phyloP scores from a whole-genome alignment of 1,140 invertebrate species.

The Parasteatoda tepidariorum region DNA sequence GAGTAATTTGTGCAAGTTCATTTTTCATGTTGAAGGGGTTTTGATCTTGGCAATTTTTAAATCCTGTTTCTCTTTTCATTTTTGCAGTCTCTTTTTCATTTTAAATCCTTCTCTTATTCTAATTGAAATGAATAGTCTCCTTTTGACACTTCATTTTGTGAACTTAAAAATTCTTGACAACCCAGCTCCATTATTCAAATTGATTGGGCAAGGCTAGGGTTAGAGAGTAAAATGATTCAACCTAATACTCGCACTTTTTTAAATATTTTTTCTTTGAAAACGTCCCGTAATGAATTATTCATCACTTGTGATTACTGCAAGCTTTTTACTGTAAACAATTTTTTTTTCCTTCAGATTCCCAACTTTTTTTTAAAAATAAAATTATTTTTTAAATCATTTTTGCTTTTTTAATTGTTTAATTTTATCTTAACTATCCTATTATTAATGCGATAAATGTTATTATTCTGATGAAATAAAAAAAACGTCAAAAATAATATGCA shows the following conservation, averaged over 20 bases:
- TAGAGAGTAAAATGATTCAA: not conserved
- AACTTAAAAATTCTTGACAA: not conserved
- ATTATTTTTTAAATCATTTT: too few relatives aligned
- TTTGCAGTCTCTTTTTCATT: not conserved
- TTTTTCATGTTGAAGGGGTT: conserved; percentile 30
- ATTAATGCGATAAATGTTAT: too few relatives aligned
- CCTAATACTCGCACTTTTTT: not conserved
- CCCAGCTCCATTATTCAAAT: not conserved
- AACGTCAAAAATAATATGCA: too few relatives aligned
- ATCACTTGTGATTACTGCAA: too few relatives aligned
- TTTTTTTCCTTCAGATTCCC: too few relatives aligned
- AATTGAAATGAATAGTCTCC: not conserved
- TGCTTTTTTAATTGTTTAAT: too few relatives aligned
- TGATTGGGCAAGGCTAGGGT: not conserved
- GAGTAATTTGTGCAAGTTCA: not conserved
- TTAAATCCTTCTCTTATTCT: not conserved
- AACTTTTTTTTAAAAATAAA: too few relatives aligned
- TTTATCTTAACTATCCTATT: too few relatives aligned
- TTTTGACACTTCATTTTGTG: not conserved
- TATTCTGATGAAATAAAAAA: too few relatives aligned
- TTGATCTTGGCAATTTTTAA: not conserved
- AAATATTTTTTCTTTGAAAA: too few relatives aligned
- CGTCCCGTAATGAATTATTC: too few relatives aligned
- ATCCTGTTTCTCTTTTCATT: not conserved
- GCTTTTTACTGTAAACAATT: too few relatives aligned